Percentiles rank a stretch among this genome's conserved stretches.
Evolutionary conservation across 1,140 invertebrate species (phyloP).

Genomic region (Rhizoglyphus robini): DNA sequence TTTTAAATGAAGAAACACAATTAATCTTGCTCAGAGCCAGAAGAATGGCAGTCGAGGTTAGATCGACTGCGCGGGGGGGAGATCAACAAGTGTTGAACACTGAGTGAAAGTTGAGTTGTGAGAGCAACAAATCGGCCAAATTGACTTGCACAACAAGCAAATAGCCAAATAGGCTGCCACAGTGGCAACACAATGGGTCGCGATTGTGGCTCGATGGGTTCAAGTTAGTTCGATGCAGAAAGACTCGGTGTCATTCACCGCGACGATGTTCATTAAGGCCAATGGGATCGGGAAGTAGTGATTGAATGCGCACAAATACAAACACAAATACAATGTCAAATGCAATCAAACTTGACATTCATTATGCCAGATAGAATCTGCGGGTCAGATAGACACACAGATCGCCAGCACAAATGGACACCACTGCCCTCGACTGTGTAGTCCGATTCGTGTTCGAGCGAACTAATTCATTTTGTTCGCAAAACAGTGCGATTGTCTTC

Average conservation of each 20-base stretch:
- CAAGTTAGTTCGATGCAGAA: too few relatives aligned
- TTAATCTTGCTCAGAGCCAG: neutral
- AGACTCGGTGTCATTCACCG: neutral
- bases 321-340: neutral
- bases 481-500: too few relatives aligned
- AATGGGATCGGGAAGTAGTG: neutral
- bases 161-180: too few relatives aligned
- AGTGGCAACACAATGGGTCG: neutral
- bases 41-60: neutral
- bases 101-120: neutral
- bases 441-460: too few relatives aligned
- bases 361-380: too few relatives aligned
- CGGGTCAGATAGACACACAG: too few relatives aligned
- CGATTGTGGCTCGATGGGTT: neutral
- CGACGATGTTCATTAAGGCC: neutral
- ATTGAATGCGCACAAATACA: neutral
- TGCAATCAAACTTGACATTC: conserved; percentile 8
- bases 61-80: neutral
- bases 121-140: neutral
- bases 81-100: neutral
- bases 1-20: conserved; percentile 9
- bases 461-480: too few relatives aligned
- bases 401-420: too few relatives aligned
- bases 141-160: neutral
- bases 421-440: too few relatives aligned